Percentiles rank a stretch among this genome's conserved stretches.
These are phyloP conservation scores for Poliocrania exsul DNA, from an alignment of 2,797 vertebrate species.

Conservation along the genomic window DNA sequence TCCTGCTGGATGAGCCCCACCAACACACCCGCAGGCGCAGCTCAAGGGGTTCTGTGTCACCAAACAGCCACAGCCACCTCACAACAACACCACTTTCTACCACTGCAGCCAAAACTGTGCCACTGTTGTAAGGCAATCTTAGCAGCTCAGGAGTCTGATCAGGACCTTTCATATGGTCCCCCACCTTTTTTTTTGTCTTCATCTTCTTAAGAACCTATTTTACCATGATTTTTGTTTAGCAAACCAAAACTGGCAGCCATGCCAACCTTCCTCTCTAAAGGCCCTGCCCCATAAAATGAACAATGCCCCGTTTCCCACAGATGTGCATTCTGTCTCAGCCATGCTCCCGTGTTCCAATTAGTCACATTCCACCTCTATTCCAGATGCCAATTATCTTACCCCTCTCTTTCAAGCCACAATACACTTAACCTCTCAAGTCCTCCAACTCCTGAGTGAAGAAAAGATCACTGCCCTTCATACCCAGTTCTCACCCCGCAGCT, in stretches of 20 bases:
- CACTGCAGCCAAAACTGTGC: background rate
- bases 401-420: background rate
- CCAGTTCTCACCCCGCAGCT: background rate
- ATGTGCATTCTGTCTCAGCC: background rate
- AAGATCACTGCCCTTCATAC: background rate
- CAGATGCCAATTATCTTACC: background rate
- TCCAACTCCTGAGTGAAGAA: background rate
- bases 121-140: background rate
- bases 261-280: background rate
- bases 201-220: background rate
- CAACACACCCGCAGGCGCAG: background rate
- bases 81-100: background rate
- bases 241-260: background rate
- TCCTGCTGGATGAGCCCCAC: background rate
- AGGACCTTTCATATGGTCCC: background rate
- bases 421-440: background rate
- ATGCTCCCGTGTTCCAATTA: background rate
- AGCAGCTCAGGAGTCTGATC: background rate
- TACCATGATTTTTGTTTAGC: background rate
- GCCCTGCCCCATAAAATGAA: background rate
- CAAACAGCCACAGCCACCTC: background rate
- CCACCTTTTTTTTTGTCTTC: background rate
- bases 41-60: background rate
- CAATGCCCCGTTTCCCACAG: background rate
- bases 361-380: background rate